A percentile compares a stretch with the other conserved stretches of the same genome.
phyloP scores from a whole-genome alignment of 2,113 vertebrate genomes.

The Saimiri boliviensis region DNA sequence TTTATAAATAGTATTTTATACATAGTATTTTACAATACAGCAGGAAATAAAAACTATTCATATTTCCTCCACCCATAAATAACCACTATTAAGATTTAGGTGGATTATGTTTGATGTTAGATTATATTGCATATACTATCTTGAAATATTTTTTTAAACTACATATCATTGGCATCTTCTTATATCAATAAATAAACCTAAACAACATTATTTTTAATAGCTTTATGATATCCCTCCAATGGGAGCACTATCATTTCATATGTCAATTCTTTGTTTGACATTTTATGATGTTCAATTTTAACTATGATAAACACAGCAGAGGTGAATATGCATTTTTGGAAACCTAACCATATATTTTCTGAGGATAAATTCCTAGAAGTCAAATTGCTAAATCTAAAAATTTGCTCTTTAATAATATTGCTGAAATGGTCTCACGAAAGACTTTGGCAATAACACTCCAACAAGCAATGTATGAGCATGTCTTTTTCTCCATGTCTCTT shows the following conservation, averaged over 20 bases:
- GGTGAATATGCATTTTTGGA: background rate
- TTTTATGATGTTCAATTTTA: background rate
- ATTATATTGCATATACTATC: background rate
- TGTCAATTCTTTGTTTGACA: background rate
- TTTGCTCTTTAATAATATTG: background rate
- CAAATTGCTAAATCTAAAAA: background rate
- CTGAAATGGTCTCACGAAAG: background rate
- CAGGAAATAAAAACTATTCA: background rate
- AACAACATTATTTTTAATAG: background rate
- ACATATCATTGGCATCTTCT: background rate
- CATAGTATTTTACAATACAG: background rate
- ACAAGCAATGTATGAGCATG: background rate
- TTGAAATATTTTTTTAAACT: background rate
- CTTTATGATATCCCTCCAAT: background rate
- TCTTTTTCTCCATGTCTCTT: background rate
- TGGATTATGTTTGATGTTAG: background rate
- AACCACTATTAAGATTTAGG: background rate
- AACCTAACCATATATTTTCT: background rate
- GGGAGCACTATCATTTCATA: background rate
- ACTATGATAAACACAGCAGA: background rate
- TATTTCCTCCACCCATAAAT: background rate
- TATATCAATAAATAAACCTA: background rate
- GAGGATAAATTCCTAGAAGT: background rate
- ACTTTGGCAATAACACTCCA: background rate
- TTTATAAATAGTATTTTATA: too few relatives aligned